Evolutionary conservation across 2,113 vertebrate species (phyloP), one percentile per base, ranked within the genome.

Genomic region (Actenoides lindsayi): DNA sequence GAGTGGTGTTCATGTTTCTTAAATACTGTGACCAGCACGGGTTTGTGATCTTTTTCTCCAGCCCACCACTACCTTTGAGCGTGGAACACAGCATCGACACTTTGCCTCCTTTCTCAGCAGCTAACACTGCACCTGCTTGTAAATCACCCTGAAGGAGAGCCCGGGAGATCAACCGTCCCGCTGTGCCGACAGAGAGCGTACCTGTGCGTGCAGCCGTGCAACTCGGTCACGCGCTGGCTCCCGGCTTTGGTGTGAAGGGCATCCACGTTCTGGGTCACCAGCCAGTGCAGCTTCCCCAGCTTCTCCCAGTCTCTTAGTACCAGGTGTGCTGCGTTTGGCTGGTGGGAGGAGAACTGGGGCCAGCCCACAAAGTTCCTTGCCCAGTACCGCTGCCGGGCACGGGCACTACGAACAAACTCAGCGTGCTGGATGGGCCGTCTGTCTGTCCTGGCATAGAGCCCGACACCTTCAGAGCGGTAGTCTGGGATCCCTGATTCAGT

Each of bases 201-300:
- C 99, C 99, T 99, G 98, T 99, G 99, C 2, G 97, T 93, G 95
- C 99, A 99, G 83, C 99, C 99, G 2, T 99, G 99, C 41, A 99
- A 96, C 82, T 99, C 99, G 0, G 99, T 99, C 56, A 99, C 9
- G 81, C 98, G 98, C 90, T 84, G 98, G 64, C 98, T 99, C n/a
- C 99, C 99, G 0, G 99, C 99, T 89, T 99, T 99, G 70, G 97
- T 98, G 88, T 99, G 99, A 80, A 99, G 98, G 20, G 99, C 98
- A 15, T 99, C 99, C 94, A 99, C 99, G 1, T 99, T 99, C 94
- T 99, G 99, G 3, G 99, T 99, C 88, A 99, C 99, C 97, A 99
- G 90, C 99, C 99, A 99, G 97, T 99, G 98, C 62, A 99, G 91
- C 94, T 98, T 99, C 16, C 98, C 99, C 3, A 80, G 90, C 28